These are phyloP conservation scores for Abscondita cerata DNA, from an alignment of 2,888 invertebrate genomes.

Conservation along the genomic window DNA sequence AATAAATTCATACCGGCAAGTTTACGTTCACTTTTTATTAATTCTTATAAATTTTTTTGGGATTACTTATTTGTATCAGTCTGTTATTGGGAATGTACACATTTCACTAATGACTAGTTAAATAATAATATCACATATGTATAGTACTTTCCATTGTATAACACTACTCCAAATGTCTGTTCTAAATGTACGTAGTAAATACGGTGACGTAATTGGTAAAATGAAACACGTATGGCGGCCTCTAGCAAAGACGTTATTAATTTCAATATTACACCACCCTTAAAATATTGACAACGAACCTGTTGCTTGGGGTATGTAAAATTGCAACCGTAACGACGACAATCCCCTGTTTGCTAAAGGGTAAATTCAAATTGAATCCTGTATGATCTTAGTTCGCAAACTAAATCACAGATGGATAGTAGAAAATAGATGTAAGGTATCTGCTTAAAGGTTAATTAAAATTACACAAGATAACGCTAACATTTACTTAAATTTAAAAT, in stretches of 20 bases:
- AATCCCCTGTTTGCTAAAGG: too few species aligned
- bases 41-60: too few species aligned
- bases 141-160: slow-evolving; percentile 33
- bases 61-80: neutral
- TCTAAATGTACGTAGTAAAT: slow-evolving; percentile 21
- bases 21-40: neutral
- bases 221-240: slow-evolving; percentile 20
- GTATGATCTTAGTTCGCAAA: too few species aligned
- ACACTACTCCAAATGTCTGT: slow-evolving; percentile 21
- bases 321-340: too few species aligned
- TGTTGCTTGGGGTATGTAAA: slow-evolving; percentile 1
- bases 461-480: too few species aligned
- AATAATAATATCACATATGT: slow-evolving; percentile 29
- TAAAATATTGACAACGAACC: slow-evolving; percentile 21
- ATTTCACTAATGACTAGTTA: slow-evolving; percentile 32
- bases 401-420: too few species aligned
- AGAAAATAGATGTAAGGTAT: too few species aligned
- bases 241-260: slow-evolving; percentile 8
- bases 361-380: too few species aligned
- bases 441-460: too few species aligned
- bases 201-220: slow-evolving; percentile 27
- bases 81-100: slow-evolving; percentile 22
- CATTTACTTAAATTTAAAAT: too few species aligned
- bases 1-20: slow-evolving; percentile 8
- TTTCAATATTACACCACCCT: slow-evolving; percentile 12